phyloP scores from a whole-genome alignment of 2,888 invertebrate species.

The Drosophila rubida region DNA sequence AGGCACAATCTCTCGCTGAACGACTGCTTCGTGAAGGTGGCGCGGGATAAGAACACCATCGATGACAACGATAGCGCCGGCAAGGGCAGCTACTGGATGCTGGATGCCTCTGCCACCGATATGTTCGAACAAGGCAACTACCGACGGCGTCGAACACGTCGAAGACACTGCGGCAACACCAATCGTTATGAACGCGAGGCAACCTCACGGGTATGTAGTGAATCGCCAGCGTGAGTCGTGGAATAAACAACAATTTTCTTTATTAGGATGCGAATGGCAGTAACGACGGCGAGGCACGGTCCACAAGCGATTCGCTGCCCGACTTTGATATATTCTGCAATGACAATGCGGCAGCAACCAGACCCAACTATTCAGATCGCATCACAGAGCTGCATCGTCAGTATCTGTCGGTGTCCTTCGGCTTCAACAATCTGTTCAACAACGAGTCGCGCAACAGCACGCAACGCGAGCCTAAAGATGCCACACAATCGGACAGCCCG shows the following conservation, averaged over 20 bases:
- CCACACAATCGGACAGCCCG: slow-evolving; percentile 46
- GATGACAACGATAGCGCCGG: slow-evolving; percentile 85
- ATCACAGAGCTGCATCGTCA: slow-evolving; percentile 84
- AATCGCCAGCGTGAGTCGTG: not conserved
- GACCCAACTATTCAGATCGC: slow-evolving; percentile 83
- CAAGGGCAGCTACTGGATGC: slow-evolving; percentile 92
- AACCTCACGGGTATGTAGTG: slow-evolving; percentile 52
- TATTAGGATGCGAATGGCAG: slow-evolving; percentile 55
- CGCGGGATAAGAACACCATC: slow-evolving; percentile 84
- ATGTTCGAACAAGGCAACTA: slow-evolving; percentile 97
- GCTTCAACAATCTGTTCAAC: slow-evolving; percentile 83
- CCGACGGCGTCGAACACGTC: slow-evolving; percentile 89
- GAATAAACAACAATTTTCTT: not conserved
- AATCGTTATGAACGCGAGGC: slow-evolving; percentile 67
- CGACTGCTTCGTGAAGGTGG: slow-evolving; percentile 92
- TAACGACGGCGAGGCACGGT: slow-evolving; percentile 56
- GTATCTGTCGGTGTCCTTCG: slow-evolving; percentile 83
- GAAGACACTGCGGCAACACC: slow-evolving; percentile 83
- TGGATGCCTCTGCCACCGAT: slow-evolving; percentile 91
- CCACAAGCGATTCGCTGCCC: slow-evolving; percentile 46
- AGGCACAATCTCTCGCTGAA: slow-evolving; percentile 92
- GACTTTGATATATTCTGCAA: slow-evolving; percentile 70
- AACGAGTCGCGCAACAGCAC: slow-evolving; percentile 36
- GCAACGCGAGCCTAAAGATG: slow-evolving; percentile 37
- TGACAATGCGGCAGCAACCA: slow-evolving; percentile 40